Evolutionary conservation across 2,113 vertebrate genomes (phyloP).

Genomic region (Ictidomys tridecemlineatus): DNA sequence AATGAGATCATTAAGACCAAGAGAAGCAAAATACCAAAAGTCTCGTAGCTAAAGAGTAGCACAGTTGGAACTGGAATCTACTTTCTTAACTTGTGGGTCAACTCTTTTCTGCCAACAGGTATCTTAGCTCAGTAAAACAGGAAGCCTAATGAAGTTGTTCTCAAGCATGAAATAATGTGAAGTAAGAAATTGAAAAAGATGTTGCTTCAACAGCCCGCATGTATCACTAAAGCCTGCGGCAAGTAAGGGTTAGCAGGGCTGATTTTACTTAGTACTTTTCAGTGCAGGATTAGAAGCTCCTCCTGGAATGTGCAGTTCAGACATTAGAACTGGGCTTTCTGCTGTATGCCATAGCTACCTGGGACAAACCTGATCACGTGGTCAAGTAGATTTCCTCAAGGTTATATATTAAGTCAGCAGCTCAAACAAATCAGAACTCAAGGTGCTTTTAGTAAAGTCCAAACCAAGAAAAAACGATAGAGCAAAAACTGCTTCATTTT

Average conservation of each 20-base stretch:
- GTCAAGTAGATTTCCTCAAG: slow-evolving; percentile 41
- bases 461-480: neutral
- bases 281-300: slow-evolving; percentile 34
- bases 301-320: slow-evolving; percentile 37
- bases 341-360: neutral
- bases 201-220: neutral
- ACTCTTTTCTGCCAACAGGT: neutral
- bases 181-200: neutral
- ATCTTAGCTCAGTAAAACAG: neutral
- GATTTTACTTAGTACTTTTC: slow-evolving; percentile 70
- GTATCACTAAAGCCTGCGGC: neutral
- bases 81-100: neutral
- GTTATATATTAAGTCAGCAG: neutral
- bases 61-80: neutral
- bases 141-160: neutral
- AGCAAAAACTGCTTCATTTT: slow-evolving; percentile 37
- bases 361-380: neutral
- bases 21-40: neutral
- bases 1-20: neutral
- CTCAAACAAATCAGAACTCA: slow-evolving; percentile 15
- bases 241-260: neutral
- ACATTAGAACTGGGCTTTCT: neutral
- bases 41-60: neutral
- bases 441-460: slow-evolving; percentile 13
- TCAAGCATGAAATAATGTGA: neutral